Conservation (phyloP, 2,797 vertebrate species). For the Sebastes steindachneri region DNA sequence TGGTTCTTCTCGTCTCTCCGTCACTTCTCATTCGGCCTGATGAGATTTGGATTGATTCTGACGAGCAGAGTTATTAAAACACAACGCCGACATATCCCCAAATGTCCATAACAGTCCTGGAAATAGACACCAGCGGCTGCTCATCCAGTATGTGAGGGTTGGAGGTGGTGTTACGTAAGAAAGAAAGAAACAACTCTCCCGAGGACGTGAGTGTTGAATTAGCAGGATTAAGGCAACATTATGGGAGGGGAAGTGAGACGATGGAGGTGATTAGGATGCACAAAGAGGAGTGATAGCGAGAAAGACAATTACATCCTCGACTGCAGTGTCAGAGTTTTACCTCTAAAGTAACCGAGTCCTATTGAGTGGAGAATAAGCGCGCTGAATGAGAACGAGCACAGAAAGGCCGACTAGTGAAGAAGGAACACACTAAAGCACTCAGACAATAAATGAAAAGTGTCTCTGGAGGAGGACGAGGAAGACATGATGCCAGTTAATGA, state of each 20-base stretch:
- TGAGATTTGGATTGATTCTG: constrained; percentile 32
- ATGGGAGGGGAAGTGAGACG: background rate
- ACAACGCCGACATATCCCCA: background rate
- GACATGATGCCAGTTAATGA: background rate
- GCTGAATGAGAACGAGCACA: background rate
- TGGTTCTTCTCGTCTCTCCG: background rate
- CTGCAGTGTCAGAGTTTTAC: background rate
- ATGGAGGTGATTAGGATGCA: background rate
- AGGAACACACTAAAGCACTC: background rate
- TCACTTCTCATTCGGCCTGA: constrained; percentile 15
- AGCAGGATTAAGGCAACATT: background rate
- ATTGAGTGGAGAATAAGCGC: background rate
- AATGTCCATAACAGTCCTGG: constrained; percentile 4
- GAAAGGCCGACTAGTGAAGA: background rate
- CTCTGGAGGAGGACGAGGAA: background rate
- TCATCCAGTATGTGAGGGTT: background rate
- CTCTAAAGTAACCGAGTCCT: background rate
- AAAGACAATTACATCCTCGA: background rate
- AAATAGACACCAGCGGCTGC: constrained; percentile 3
- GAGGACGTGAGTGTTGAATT: background rate
- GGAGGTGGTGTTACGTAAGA: background rate
- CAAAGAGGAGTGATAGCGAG: background rate
- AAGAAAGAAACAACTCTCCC: background rate
- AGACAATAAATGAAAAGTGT: background rate
- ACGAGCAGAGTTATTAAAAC: constrained; percentile 43